Base-by-base conservation (phyloP, 2,113 vertebrate species). In the Abramis brama region DNA sequence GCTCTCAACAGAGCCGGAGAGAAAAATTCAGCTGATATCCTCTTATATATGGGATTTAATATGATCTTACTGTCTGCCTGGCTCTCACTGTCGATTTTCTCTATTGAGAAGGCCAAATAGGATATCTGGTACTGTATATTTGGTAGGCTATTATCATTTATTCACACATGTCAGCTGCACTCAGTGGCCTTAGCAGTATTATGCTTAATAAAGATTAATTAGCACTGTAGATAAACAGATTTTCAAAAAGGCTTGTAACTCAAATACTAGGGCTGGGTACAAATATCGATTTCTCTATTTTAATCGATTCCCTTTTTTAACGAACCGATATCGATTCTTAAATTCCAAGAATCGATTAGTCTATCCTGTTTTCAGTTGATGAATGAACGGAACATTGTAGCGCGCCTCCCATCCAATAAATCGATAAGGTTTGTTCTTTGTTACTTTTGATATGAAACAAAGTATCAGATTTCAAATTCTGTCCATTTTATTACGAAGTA, bases 1-100 rank as follows among this genome's bases (percentile, higher is more conserved):
- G 15, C 79, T 82, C 45, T 55, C 62, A 50, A 70, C 45, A 70
- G 43, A 82, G 25, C 43, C 19, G 12, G 43, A 52, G 45, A 82
- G 79, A 47, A 82, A 43, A 52, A 52, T 33, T 82, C 62, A 70
- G 19, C 62, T 30, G 79, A 68, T 68, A 68, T 82, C 79, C 25
- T 33, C 6, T 82, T 33, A 70, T 82, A 27, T 33, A 82, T 8
- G 27, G 79, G 45, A 21, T 70, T 82, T 70, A 68, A 68, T 70
- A 45, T 6, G 12, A 82, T 70, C 62, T 82, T 1, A 12, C 36
- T 66, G 60, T 82, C 79, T 82, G 62, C 27, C 27, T 19, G 13
- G 13, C 78, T 64, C 23, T 80, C 36, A 52, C 25, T 55, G 75
- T 80, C 57, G 25, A 36, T 33, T 70, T 36, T 33, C 62, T 33